These are phyloP conservation scores for Yasuhikotakia modesta DNA, from an alignment of 2,797 vertebrate species.

Conservation along the genomic window DNA sequence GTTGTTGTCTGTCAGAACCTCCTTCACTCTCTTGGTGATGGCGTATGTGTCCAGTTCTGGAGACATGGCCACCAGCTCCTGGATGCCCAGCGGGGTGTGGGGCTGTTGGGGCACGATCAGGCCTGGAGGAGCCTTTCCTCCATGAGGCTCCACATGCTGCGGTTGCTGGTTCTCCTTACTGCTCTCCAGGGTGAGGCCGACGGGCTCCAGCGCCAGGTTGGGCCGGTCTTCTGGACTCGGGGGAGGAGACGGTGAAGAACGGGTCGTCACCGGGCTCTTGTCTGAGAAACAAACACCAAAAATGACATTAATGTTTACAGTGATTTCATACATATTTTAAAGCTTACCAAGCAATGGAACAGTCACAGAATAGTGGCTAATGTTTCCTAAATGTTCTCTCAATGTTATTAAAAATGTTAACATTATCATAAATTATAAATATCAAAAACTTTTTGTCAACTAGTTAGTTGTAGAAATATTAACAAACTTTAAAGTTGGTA, in stretches of 20 bases:
- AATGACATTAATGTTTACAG: background rate
- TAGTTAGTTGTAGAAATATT: no score
- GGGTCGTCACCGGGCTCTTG: constrained; percentile 82
- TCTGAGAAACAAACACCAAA: constrained; percentile 63
- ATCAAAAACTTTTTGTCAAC: no score
- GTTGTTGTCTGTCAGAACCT: constrained; percentile 98
- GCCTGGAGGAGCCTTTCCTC: constrained; percentile 77
- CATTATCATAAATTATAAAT: no score
- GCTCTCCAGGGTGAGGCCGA: constrained; percentile 87
- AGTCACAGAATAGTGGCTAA: no score
- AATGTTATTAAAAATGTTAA: no score
- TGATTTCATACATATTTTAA: no score
- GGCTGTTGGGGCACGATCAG: constrained; percentile 71
- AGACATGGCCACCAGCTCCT: constrained; percentile 96
- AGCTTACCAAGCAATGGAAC: no score
- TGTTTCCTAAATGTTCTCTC: no score
- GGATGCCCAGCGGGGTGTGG: constrained; percentile 86
- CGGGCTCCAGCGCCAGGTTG: constrained; percentile 82
- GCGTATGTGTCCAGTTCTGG: constrained; percentile 93
- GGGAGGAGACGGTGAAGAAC: constrained; percentile 88
- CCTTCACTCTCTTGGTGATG: constrained; percentile 98
- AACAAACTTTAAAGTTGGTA: no score
- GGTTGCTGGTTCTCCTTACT: constrained; percentile 97
- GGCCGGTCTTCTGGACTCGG: constrained; percentile 83
- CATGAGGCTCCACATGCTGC: constrained; percentile 65